Evolutionary conservation across 1,140 invertebrate species (phyloP), one percentile per base, ranked within the genome.

Genomic region (Euborellia annulipes): DNA sequence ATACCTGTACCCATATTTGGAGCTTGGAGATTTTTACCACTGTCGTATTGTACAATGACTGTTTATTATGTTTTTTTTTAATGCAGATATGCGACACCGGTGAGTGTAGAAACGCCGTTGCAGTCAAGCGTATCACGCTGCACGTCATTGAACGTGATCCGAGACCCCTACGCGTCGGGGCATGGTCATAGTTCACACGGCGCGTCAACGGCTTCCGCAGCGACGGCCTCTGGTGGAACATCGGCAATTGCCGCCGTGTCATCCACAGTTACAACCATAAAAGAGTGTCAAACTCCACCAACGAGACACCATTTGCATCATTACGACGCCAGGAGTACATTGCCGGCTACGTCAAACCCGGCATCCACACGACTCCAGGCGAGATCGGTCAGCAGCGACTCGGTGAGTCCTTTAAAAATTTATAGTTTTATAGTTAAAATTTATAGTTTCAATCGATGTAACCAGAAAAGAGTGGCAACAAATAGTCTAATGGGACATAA

Each of bases 71-170:
- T n/a, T n/a, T n/a, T n/a, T n/a, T n/a, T n/a, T n/a, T n/a, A n/a
- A n/a, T n/a, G n/a, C 23, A 27, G 23, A 6, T 82, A 77, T 60
- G 79, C 79, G n/a, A 91, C 86, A 23, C 85, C 86, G 7, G 74
- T 86, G 18, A 88, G 84, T 7, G 75, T 79, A 18, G 87, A 91
- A 59, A 91, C 86, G 44, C 85, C 85, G 36, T 68, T 89, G 44
- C 79, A 82, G 59, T 79, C 81, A 55, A 78, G 80, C 41, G 81
- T 85, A 21, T 88, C 85, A 7, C 78, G 70, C 72, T 84, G 83
- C 60, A 82, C 82, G 34, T 87, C 85, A 18, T 64, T 89, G 42
- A 87, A 85, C 59, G 79, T 85, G 43, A 85, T 87, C 53, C 72
- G 79, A 51, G 78, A 77, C 61, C 79, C 71, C 27, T 70, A 72